A percentile compares a stretch with the other conserved stretches of the same genome.
These are phyloP conservation scores for Dendroctonus ponderosae DNA, from an alignment of 1,140 invertebrate genomes.

Conservation along the genomic window DNA sequence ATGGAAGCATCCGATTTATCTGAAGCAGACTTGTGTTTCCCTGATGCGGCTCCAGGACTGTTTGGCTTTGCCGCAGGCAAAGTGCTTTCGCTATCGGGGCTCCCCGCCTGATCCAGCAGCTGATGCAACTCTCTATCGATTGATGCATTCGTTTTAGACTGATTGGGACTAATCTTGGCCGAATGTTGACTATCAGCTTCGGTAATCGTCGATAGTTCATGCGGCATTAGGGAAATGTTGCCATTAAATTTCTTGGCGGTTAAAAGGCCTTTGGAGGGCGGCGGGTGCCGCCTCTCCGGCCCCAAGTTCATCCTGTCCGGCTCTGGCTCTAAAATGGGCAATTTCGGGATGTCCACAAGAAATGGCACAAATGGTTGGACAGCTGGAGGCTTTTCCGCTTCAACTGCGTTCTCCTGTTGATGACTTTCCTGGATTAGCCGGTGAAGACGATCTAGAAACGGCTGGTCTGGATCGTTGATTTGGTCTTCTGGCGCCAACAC, in stretches of 20 bases:
- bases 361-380: slow-evolving; percentile 33
- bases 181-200: slow-evolving; percentile 52
- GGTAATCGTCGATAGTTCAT: slow-evolving; percentile 65
- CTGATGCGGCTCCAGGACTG: too few species aligned
- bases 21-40: too few species aligned
- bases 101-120: too few species aligned
- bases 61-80: too few species aligned
- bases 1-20: too few species aligned
- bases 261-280: slow-evolving; percentile 40
- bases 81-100: too few species aligned
- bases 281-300: slow-evolving; percentile 33
- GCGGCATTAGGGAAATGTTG: slow-evolving; percentile 53
- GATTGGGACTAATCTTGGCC: slow-evolving; percentile 35
- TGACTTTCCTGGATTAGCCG: slow-evolving; percentile 13
- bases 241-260: slow-evolving; percentile 43
- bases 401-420: neutral
- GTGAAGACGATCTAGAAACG: slow-evolving; percentile 26
- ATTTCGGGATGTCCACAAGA: slow-evolving; percentile 43
- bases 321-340: slow-evolving; percentile 41
- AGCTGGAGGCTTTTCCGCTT: neutral
- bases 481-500: slow-evolving; percentile 2
- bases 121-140: too few species aligned
- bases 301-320: neutral
- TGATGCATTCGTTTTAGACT: slow-evolving; percentile 14
- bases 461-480: slow-evolving; percentile 12